A percentile compares a stretch with the other conserved stretches of the same genome.
These are phyloP conservation scores for Gasterosteus nipponicus DNA, from an alignment of 2,113 vertebrate species.

Conservation along the genomic window DNA sequence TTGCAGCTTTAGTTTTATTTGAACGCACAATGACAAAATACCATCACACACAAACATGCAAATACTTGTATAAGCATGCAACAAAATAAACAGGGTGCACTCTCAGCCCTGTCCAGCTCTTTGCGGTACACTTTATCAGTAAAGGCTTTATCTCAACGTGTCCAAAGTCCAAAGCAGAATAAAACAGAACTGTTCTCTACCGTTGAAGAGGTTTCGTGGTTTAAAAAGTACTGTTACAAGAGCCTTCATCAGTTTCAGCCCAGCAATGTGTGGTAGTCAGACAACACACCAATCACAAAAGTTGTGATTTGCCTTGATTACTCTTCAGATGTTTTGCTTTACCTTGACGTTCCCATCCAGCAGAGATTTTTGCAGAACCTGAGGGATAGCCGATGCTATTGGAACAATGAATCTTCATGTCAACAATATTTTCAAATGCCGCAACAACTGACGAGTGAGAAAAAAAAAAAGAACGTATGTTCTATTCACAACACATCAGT, in stretches of 20 bases:
- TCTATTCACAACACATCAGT: conserved; percentile 11
- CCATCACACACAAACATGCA: not conserved
- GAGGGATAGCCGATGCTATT: conserved; percentile 3
- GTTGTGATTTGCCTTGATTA: not conserved
- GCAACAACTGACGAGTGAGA: conserved; percentile 11
- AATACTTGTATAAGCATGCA: not conserved
- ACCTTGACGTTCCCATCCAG: not conserved
- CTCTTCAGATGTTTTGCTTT: not conserved
- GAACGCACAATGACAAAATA: not conserved
- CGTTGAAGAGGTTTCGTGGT: not conserved
- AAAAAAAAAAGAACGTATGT: not conserved
- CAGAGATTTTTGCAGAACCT: not conserved
- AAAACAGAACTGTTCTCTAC: conserved; percentile 6
- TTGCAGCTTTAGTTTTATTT: conserved; percentile 2
- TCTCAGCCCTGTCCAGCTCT: not conserved
- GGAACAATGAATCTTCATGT: not conserved
- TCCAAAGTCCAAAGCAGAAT: conserved; percentile 31
- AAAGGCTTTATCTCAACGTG: conserved; percentile 15
- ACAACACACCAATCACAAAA: not conserved
- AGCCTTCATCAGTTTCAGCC: not conserved
- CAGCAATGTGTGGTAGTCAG: not conserved
- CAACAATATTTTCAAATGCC: conserved; percentile 26
- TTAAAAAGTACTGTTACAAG: not conserved
- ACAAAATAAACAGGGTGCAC: not conserved
- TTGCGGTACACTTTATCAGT: not conserved